A percentile compares a stretch with the other conserved stretches of the same genome.
Evolutionary conservation across 2,888 invertebrate genomes (phyloP).

Genomic region (Leucania comma): DNA sequence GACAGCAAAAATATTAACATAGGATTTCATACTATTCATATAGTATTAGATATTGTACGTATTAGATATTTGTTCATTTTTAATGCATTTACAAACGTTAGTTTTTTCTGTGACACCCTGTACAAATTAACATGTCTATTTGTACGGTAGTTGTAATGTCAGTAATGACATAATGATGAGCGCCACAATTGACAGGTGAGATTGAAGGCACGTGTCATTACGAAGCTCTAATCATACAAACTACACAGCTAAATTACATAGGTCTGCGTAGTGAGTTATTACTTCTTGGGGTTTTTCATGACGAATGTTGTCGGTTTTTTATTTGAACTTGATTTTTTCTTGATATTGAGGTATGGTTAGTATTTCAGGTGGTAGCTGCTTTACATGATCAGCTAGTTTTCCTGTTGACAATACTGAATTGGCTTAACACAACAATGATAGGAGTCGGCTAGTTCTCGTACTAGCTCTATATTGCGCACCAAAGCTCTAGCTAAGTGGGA

Average conservation of each 20-base stretch:
- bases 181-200: not conserved
- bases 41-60: no score
- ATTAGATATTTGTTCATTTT: no score
- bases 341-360: no score
- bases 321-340: no score
- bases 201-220: not conserved
- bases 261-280: no score
- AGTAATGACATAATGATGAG: constrained; percentile 26
- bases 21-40: no score
- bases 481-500: not conserved
- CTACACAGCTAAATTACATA: constrained; percentile 8
- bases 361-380: no score
- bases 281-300: not conserved
- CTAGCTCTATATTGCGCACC: not conserved
- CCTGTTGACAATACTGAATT: not conserved
- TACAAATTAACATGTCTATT: not conserved
- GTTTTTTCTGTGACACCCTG: no score
- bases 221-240: not conserved
- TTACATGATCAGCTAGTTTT: no score
- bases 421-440: not conserved
- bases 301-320: not conserved
- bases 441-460: not conserved
- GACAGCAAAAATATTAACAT: no score
- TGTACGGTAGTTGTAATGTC: constrained; percentile 3
- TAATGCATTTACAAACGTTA: no score